Percentiles rank a stretch among this genome's conserved stretches.
Evolutionary conservation across 2,888 invertebrate species (phyloP).

Genomic region (Dendrolimus pini): DNA sequence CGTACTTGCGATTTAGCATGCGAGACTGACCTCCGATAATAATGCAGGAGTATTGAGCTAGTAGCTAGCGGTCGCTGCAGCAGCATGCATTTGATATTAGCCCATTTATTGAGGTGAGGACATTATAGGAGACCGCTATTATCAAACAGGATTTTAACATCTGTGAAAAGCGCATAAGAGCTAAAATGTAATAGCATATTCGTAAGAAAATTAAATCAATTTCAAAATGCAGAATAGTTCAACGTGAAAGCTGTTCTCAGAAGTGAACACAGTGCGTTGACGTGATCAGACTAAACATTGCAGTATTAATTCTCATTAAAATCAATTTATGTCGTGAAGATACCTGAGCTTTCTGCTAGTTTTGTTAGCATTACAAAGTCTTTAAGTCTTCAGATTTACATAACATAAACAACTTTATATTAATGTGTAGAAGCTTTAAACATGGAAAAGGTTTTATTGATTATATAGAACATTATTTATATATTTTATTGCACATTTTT

Average conservation of each 20-base stretch:
- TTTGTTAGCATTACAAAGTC: constrained; percentile 23
- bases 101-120: constrained; percentile 22
- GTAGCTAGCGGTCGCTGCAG: constrained; percentile 37
- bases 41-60: constrained; percentile 40
- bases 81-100: constrained; percentile 45
- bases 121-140: constrained; percentile 22
- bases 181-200: constrained; percentile 22
- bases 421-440: too few relatives aligned
- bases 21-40: constrained; percentile 58
- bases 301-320: constrained; percentile 35
- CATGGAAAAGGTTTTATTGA: too few relatives aligned
- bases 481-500: too few relatives aligned
- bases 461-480: too few relatives aligned
- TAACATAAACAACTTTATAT: too few relatives aligned
- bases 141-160: constrained; percentile 24
- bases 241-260: constrained; percentile 62
- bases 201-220: constrained; percentile 41
- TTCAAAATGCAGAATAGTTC: constrained; percentile 51
- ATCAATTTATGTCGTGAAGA: constrained; percentile 26
- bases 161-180: constrained; percentile 27
- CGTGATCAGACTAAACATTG: constrained; percentile 46
- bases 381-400: constrained; percentile 8
- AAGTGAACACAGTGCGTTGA: constrained; percentile 37
- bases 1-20: constrained; percentile 39
- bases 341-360: constrained; percentile 10